A percentile compares a stretch with the other conserved stretches of the same genome.
phyloP scores from a whole-genome alignment of 2,113 vertebrate genomes.

The Eleginops maclovinus region DNA sequence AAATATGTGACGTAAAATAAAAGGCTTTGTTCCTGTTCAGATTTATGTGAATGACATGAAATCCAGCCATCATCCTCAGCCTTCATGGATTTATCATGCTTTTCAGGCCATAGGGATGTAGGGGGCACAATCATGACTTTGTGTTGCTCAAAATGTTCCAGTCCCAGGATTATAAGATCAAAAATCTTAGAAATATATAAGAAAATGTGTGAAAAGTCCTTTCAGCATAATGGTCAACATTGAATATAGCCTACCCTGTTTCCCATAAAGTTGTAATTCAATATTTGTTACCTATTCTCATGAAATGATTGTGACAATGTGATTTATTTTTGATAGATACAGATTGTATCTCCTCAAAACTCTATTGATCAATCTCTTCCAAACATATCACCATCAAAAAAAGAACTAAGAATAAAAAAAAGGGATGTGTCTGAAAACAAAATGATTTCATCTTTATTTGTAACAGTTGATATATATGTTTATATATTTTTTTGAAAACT shows the following conservation, averaged over 20 bases:
- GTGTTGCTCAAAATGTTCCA: slow-evolving; percentile 45
- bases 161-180: slow-evolving; percentile 67
- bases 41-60: slow-evolving; percentile 21
- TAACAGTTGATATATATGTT: too few species aligned
- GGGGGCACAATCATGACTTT: slow-evolving; percentile 65
- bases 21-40: not conserved
- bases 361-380: too few species aligned
- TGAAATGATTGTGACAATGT: too few species aligned
- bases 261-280: too few species aligned
- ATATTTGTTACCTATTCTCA: too few species aligned
- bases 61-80: slow-evolving; percentile 16
- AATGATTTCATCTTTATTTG: too few species aligned
- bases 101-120: slow-evolving; percentile 58
- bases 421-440: too few species aligned
- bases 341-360: too few species aligned
- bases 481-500: not conserved
- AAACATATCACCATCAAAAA: too few species aligned
- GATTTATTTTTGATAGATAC: too few species aligned
- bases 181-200: slow-evolving; percentile 44
- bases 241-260: too few species aligned
- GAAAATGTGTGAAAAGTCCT: slow-evolving; percentile 28
- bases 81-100: slow-evolving; percentile 26
- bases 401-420: too few species aligned
- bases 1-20: not conserved
- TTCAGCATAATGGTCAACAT: slow-evolving; percentile 1